A percentile compares a stretch with the other conserved stretches of the same genome.
Conservation (phyloP, 1,140 invertebrate genomes). For the Drosophila cardini region DNA sequence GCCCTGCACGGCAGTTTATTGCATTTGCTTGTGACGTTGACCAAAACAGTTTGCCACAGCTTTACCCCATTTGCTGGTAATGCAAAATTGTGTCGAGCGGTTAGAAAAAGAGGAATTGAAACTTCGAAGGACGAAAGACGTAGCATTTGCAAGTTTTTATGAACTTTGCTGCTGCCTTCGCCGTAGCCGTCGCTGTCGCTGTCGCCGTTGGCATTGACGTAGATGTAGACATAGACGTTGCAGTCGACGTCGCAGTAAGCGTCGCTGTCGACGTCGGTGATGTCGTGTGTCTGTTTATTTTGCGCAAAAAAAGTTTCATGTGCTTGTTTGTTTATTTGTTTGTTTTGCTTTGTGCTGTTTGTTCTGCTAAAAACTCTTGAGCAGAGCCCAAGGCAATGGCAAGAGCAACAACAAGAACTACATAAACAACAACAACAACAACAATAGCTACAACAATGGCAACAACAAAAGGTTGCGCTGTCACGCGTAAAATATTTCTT, state of each 20-base stretch:
- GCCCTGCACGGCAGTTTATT: constrained; percentile 27
- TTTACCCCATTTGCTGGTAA: constrained; percentile 4
- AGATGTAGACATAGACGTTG: neutral
- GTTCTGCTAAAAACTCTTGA: constrained; percentile 68
- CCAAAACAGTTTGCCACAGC: constrained; percentile 20
- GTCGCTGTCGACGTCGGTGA: neutral
- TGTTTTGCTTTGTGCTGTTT: constrained; percentile 63
- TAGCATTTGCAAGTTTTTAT: constrained; percentile 27
- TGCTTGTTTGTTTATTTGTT: constrained; percentile 64
- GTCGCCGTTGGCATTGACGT: neutral
- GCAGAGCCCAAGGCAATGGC: constrained; percentile 52
- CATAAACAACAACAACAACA: constrained; percentile 17
- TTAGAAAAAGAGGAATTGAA: constrained; percentile 31
- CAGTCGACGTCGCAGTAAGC: neutral
- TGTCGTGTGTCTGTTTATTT: constrained; percentile 41
- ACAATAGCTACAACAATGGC: constrained; percentile 36
- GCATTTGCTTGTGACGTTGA: constrained; percentile 9
- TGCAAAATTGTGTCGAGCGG: constrained; percentile 7
- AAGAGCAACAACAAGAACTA: constrained; percentile 19
- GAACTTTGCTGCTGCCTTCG: constrained; percentile 21
- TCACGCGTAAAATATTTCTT: constrained; percentile 78
- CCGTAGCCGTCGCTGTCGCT: neutral
- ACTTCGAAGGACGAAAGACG: constrained; percentile 47
- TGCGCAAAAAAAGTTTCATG: constrained; percentile 45
- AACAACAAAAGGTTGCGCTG: constrained; percentile 62